These are phyloP conservation scores for Oreohelix idahoensis DNA, from an alignment of 1,140 invertebrate species.

Conservation along the genomic window DNA sequence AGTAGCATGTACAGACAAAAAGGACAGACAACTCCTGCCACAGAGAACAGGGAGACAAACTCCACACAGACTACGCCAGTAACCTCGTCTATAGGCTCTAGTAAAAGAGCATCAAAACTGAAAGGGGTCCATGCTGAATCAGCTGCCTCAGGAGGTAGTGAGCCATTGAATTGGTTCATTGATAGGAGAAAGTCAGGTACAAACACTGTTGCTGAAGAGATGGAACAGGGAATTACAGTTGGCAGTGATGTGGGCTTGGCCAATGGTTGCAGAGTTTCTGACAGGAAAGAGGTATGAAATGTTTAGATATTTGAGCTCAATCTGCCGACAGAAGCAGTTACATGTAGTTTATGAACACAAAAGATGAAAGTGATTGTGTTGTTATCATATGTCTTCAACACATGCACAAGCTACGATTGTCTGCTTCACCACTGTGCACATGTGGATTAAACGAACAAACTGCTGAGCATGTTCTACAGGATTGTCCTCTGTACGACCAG, in stretches of 20 bases:
- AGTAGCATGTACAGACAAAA: slow-evolving; percentile 30
- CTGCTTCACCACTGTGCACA: no score
- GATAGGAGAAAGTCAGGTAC: background rate
- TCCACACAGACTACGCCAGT: background rate
- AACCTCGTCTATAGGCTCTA: background rate
- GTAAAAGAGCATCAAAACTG: background rate
- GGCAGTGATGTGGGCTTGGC: background rate
- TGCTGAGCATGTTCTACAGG: no score
- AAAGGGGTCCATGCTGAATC: background rate
- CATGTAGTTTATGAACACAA: no score
- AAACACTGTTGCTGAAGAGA: background rate
- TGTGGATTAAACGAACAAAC: no score
- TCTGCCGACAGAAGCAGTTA: no score
- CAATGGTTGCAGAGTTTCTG: background rate
- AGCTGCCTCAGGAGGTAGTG: background rate
- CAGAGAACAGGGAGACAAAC: background rate
- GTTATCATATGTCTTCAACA: no score
- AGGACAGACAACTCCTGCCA: background rate
- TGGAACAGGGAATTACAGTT: background rate
- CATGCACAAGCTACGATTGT: no score
- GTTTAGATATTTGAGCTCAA: no score
- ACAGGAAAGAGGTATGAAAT: background rate
- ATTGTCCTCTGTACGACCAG: no score
- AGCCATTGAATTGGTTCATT: background rate
- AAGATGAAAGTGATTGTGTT: no score